Percentiles rank a stretch among this genome's conserved stretches.
Evolutionary conservation across 2,888 invertebrate species (phyloP).

Genomic region (Drosophila atripex): DNA sequence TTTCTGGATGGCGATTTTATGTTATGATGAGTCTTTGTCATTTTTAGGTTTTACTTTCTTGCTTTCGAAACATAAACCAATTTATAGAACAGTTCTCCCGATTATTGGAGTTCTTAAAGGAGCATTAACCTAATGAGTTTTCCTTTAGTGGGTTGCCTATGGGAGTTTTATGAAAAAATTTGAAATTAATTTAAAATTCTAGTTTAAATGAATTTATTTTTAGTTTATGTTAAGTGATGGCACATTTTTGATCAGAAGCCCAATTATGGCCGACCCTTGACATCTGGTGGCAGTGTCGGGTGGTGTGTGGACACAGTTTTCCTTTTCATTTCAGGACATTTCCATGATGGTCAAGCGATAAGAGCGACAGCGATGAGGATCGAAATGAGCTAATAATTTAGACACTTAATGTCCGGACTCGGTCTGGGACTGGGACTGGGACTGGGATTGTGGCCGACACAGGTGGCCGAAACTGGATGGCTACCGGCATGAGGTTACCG

Average conservation of each 20-base stretch:
- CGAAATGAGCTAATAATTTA: constrained; percentile 56
- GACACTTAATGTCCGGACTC: constrained; percentile 58
- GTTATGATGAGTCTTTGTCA: constrained; percentile 66
- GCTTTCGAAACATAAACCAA: constrained; percentile 13
- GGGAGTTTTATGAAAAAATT: neutral
- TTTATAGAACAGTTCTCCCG: constrained; percentile 14
- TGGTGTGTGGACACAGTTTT: neutral
- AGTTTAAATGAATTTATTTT: too few relatives aligned
- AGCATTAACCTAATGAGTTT: constrained; percentile 69
- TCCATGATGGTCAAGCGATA: constrained; percentile 5
- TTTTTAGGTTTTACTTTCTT: constrained; percentile 54
- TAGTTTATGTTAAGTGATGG: too few relatives aligned
- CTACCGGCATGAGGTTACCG: constrained; percentile 1
- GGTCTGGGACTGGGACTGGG: constrained; percentile 32
- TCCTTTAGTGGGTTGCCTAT: neutral
- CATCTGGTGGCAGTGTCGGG: neutral
- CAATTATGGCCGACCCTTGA: neutral
- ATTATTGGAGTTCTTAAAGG: constrained; percentile 47
- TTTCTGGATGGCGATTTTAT: constrained; percentile 47
- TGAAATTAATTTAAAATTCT: too few relatives aligned
- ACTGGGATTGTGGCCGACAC: constrained; percentile 40
- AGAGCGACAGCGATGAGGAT: constrained; percentile 8
- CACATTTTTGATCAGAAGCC: neutral
- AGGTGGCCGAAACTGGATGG: constrained; percentile 16
- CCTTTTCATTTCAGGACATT: neutral